Conservation (phyloP, 1,140 invertebrate genomes). For the Amyelois transitella region DNA sequence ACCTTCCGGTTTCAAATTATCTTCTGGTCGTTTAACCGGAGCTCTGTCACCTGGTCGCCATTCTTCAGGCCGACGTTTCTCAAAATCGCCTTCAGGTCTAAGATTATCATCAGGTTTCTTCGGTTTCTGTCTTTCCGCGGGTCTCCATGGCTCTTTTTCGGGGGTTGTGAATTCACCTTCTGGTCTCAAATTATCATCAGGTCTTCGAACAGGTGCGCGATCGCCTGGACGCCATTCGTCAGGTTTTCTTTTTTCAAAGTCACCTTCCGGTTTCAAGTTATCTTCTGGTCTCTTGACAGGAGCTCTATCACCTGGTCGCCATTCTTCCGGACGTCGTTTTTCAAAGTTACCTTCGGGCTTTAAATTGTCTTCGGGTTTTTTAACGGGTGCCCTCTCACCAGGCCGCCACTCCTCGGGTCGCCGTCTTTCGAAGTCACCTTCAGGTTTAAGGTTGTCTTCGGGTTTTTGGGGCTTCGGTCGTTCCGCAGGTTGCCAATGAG, state of each 20-base stretch:
- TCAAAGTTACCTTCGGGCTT: slow-evolving; percentile 76
- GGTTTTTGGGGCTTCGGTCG: slow-evolving; percentile 74
- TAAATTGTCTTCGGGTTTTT: slow-evolving; percentile 74
- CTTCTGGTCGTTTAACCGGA: slow-evolving; percentile 49
- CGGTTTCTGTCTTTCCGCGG: slow-evolving; percentile 57
- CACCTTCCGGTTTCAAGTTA: slow-evolving; percentile 76
- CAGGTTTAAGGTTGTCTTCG: slow-evolving; percentile 75
- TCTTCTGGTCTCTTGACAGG: slow-evolving; percentile 55
- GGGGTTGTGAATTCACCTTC: slow-evolving; percentile 66
- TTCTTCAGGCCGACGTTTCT: slow-evolving; percentile 65
- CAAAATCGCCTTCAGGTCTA: slow-evolving; percentile 55
- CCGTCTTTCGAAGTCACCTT: slow-evolving; percentile 73
- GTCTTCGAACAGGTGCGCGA: slow-evolving; percentile 77
- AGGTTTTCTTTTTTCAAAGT: slow-evolving; percentile 73
- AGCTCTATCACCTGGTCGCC: slow-evolving; percentile 5
- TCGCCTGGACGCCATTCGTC: slow-evolving; percentile 78
- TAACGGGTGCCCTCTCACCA: slow-evolving; percentile 62
- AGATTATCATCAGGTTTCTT: slow-evolving; percentile 69
- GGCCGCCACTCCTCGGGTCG: slow-evolving; percentile 60
- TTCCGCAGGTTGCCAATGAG: slow-evolving; percentile 74
- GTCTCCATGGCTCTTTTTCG: slow-evolving; percentile 54
- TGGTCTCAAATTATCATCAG: slow-evolving; percentile 67
- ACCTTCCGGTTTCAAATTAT: slow-evolving; percentile 74
- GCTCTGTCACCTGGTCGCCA: slow-evolving; percentile 72
- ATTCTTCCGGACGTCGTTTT: slow-evolving; percentile 44